Evolutionary conservation across 1,140 invertebrate species (phyloP).

Genomic region (Berghia stephanieae): DNA sequence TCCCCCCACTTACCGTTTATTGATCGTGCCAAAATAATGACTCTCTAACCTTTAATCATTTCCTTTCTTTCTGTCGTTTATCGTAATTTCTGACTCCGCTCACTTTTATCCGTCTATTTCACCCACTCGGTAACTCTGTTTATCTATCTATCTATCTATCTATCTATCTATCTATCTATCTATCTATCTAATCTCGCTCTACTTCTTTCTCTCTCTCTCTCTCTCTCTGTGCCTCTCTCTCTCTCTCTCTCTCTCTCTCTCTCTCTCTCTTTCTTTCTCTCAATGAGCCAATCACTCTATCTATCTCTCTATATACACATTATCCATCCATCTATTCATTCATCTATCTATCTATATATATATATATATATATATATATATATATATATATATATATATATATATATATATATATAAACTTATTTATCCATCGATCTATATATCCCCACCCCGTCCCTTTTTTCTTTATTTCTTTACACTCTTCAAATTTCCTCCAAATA

Average conservation of each 20-base stretch:
- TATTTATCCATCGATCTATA: no score
- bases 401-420: no score
- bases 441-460: no score
- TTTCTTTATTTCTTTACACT: no score
- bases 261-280: not conserved
- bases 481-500: no score
- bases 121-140: not conserved
- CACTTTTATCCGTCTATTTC: not conserved
- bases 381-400: no score
- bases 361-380: no score
- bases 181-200: not conserved
- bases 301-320: constrained; percentile 19
- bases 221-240: not conserved
- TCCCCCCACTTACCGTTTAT: no score
- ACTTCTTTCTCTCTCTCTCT: not conserved
- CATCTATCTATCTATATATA: constrained; percentile 15
- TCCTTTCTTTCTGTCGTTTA: not conserved
- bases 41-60: no score
- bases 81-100: not conserved
- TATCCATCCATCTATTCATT: constrained; percentile 8
- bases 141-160: not conserved
- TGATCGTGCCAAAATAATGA: no score
- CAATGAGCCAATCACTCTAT: not conserved
- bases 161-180: not conserved
- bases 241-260: constrained; percentile 21